These are phyloP conservation scores for Drosophila neotestacea DNA, from an alignment of 2,888 invertebrate species.

Conservation along the genomic window DNA sequence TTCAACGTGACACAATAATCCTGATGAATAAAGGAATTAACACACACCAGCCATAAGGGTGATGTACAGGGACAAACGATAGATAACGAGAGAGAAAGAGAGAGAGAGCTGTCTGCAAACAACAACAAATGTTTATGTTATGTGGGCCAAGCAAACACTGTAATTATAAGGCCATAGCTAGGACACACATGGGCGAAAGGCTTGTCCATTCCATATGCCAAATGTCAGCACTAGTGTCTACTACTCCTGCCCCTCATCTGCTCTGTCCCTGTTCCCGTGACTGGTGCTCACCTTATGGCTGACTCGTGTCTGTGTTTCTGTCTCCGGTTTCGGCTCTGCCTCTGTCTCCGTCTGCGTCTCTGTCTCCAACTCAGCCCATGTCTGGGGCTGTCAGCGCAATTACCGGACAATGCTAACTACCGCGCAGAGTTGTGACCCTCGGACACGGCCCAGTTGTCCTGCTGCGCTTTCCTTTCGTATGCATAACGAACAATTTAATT, in stretches of 20 bases:
- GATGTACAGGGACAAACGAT: background rate
- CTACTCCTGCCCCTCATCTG: background rate
- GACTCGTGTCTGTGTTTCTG: constrained; percentile 29
- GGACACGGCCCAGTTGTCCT: constrained; percentile 43
- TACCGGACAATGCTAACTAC: constrained; percentile 75
- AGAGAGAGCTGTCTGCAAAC: constrained; percentile 24
- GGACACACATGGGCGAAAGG: constrained; percentile 55
- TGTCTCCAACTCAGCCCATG: constrained; percentile 13
- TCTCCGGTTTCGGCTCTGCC: constrained; percentile 15
- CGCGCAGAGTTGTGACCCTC: constrained; percentile 34
- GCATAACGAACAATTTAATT: constrained; percentile 83
- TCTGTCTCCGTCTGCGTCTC: background rate
- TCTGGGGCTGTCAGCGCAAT: constrained; percentile 74
- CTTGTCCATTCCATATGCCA: constrained; percentile 73
- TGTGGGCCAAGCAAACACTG: constrained; percentile 77
- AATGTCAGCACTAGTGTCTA: constrained; percentile 69
- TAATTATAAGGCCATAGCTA: constrained; percentile 69
- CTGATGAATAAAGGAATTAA: constrained; percentile 76
- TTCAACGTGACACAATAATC: constrained; percentile 79
- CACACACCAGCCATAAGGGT: constrained; percentile 42
- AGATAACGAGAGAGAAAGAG: constrained; percentile 2
- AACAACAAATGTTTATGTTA: constrained; percentile 57
- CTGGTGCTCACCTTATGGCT: constrained; percentile 49
- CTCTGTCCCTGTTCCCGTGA: background rate
- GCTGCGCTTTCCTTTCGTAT: constrained; percentile 47